A percentile compares a stretch with the other conserved stretches of the same genome.
Evolutionary conservation across 2,797 vertebrate genomes (phyloP).

Genomic region (Gymnoscopelus braueri): DNA sequence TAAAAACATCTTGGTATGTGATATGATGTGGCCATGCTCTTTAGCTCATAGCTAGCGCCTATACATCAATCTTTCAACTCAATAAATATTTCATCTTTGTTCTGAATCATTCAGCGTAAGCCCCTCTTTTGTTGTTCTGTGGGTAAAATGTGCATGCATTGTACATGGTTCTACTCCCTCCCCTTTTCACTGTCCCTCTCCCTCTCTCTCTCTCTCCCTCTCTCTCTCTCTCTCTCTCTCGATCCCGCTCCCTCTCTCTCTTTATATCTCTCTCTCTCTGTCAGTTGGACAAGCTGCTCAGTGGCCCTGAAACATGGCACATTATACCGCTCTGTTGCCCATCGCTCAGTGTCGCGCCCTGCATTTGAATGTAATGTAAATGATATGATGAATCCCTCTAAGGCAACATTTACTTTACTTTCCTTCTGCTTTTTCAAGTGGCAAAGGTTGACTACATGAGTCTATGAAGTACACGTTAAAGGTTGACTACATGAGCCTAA

Average conservation of each 20-base stretch:
- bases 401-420: conserved; percentile 73
- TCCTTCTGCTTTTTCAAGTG: conserved; percentile 58
- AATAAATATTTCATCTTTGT: conserved; percentile 72
- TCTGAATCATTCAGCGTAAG: conserved; percentile 74
- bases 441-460: too few relatives aligned
- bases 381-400: conserved; percentile 80
- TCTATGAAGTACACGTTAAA: conserved; percentile 25
- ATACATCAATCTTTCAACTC: conserved; percentile 78
- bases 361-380: conserved; percentile 80
- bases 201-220: not conserved
- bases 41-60: conserved; percentile 65
- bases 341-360: conserved; percentile 65
- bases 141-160: conserved; percentile 57
- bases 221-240: not conserved
- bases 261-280: conserved; percentile 43
- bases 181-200: not conserved
- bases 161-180: conserved; percentile 40
- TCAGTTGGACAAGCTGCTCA: conserved; percentile 80
- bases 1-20: conserved; percentile 24
- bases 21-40: conserved; percentile 50
- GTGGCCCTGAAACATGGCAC: conserved; percentile 78
- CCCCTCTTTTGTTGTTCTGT: conserved; percentile 64
- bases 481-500: conserved; percentile 62
- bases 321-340: conserved; percentile 80
- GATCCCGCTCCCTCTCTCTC: conserved; percentile 19